These are phyloP conservation scores for Netelia inedita DNA, from an alignment of 2,888 invertebrate species.

Conservation along the genomic window DNA sequence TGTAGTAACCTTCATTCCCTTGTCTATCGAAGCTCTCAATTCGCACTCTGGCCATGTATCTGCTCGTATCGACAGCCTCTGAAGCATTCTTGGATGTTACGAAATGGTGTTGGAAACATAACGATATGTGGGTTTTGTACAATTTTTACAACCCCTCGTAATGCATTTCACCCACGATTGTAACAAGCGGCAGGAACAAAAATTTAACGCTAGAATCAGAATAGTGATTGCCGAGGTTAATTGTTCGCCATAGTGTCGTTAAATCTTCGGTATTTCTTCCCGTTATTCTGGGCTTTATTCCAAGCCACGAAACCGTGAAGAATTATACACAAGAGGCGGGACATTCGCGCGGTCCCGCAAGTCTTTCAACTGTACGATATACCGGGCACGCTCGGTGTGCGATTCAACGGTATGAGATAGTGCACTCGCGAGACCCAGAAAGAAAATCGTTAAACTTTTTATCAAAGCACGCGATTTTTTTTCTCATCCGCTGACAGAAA, in stretches of 20 bases:
- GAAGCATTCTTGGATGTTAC: constrained; percentile 22
- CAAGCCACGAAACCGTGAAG: constrained; percentile 24
- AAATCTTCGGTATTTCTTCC: constrained; percentile 13
- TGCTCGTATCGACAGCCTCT: constrained; percentile 26
- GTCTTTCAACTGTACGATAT: constrained; percentile 14
- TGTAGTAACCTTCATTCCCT: constrained; percentile 34
- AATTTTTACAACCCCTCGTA: constrained; percentile 40
- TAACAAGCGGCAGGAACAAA: constrained; percentile 24
- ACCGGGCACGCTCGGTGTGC: not conserved
- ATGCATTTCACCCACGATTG: constrained; percentile 41
- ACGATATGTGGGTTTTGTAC: constrained; percentile 56
- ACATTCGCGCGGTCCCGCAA: constrained; percentile 25
- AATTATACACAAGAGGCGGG: constrained; percentile 35
- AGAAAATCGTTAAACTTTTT: not conserved
- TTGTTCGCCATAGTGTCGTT: constrained; percentile 24
- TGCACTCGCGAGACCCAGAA: constrained; percentile 21
- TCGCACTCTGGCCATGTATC: constrained; percentile 15
- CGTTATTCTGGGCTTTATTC: constrained; percentile 24
- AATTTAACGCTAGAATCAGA: constrained; percentile 23
- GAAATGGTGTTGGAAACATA: constrained; percentile 34
- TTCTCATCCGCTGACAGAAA: not conserved
- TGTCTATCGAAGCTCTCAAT: constrained; percentile 58
- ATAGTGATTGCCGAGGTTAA: constrained; percentile 25
- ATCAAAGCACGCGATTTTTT: constrained; percentile 1
- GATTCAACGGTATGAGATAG: not conserved